Evolutionary conservation across 2,888 invertebrate genomes (phyloP), one percentile per base, ranked within the genome.

Genomic region (Spilosoma lubricipeda): DNA sequence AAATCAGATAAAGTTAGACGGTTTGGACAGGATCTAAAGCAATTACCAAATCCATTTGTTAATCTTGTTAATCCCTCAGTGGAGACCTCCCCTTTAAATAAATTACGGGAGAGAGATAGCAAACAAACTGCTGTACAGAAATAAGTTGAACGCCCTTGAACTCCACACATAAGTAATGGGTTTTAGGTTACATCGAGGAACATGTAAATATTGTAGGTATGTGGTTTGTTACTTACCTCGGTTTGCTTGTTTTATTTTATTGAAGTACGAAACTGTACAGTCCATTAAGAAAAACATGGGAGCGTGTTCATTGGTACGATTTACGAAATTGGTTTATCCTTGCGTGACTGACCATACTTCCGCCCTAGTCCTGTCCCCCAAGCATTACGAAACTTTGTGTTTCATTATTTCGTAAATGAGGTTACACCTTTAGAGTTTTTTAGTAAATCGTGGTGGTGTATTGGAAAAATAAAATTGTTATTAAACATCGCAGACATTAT

Each of bases 311-410:
- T 73, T 42, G 30, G 64, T 77, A 74, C 68, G 71, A 56, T 79
- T 77, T 42, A 80, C 71, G 72, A 80, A 83, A 83, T 83, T 83
- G 78, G 78, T 80, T 84, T 82, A 82, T 80, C 80, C 80, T 87
- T 81, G 89, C 88, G 89, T 89, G 89, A 89, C 87, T 82, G 82
- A 71, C 83, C 80, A 76, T 80, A 84, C 80, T 87, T 87, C 87
- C 86, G 86, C 71, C 81, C 79, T 39, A 42, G 77, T 78, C 79
- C 71, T 74, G 74, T 72, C 75, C 77, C 77, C 72, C 70, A 76
- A 75, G 48, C 74, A 67, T 78, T 70, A 75, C 70, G 72, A 65
- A 81, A 82, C 73, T 63, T 59, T 70, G 48, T 75, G 48, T 75
- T 68, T 63, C 63, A 73, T 80, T 81, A 70, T 79, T 77, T 78